A percentile compares a stretch with the other conserved stretches of the same genome.
Evolutionary conservation across 2,113 vertebrate genomes (phyloP).

Genomic region (Etia nguti): DNA sequence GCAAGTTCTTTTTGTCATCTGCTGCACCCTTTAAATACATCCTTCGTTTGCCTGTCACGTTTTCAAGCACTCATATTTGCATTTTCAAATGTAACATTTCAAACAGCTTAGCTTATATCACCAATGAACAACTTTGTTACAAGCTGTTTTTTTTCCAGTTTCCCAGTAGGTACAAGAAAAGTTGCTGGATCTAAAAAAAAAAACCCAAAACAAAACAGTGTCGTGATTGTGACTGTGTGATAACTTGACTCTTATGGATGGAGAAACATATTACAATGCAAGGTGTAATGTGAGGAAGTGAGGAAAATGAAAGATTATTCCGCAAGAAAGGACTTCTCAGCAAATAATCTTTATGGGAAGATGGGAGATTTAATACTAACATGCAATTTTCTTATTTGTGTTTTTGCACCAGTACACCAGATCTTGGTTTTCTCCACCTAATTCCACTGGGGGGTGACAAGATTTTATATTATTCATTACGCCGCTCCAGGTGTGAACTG

Average conservation of each 20-base stretch:
- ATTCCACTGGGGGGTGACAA: background rate
- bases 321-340: background rate
- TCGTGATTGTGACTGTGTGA: background rate
- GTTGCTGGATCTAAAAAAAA: background rate
- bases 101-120: background rate
- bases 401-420: background rate
- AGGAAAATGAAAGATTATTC: background rate
- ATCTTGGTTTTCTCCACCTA: background rate
- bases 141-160: background rate
- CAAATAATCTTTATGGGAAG: background rate
- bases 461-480: slow-evolving; percentile 42
- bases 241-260: background rate
- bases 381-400: background rate
- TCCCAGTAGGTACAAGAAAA: background rate
- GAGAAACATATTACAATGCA: background rate
- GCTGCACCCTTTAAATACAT: background rate
- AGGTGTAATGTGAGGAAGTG: background rate
- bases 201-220: background rate
- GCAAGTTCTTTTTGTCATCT: background rate
- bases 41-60: background rate
- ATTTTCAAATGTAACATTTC: background rate
- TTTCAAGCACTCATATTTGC: background rate
- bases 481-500: slow-evolving; percentile 64
- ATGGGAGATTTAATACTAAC: background rate
- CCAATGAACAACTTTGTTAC: background rate